Evolutionary conservation across 2,888 invertebrate genomes (phyloP).

Genomic region (Pachydiplax longipennis): DNA sequence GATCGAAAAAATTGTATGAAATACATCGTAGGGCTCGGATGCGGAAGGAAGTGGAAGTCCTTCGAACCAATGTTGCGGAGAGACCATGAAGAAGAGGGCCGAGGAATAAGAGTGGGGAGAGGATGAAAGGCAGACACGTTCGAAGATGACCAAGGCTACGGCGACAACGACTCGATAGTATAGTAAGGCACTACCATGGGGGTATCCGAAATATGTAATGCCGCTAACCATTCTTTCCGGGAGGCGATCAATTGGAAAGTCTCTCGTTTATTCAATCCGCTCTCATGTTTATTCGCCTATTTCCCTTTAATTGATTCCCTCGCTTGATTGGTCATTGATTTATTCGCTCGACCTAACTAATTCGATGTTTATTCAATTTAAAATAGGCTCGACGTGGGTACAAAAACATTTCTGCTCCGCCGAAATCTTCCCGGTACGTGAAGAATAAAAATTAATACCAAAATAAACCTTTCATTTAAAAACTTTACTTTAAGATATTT

Average conservation of each 20-base stretch:
- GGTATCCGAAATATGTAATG: neutral
- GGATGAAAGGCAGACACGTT: neutral
- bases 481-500: no score
- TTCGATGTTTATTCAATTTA: no score
- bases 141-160: neutral
- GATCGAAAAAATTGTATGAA: neutral
- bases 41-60: constrained; percentile 38
- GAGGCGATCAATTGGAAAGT: neutral
- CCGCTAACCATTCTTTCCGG: neutral
- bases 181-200: neutral
- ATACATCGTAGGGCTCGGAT: neutral
- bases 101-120: neutral
- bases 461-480: no score
- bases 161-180: neutral
- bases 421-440: no score
- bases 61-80: neutral
- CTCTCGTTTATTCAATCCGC: neutral
- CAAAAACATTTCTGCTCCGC: no score
- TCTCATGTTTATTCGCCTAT: no score
- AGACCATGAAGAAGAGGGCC: neutral
- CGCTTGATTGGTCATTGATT: no score
- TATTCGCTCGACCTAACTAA: no score
- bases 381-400: no score
- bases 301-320: no score
- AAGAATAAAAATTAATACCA: no score